A percentile compares a stretch with the other conserved stretches of the same genome.
phyloP scores from a whole-genome alignment of 2,113 vertebrate genomes.

The Psittacula cyanocephala region DNA sequence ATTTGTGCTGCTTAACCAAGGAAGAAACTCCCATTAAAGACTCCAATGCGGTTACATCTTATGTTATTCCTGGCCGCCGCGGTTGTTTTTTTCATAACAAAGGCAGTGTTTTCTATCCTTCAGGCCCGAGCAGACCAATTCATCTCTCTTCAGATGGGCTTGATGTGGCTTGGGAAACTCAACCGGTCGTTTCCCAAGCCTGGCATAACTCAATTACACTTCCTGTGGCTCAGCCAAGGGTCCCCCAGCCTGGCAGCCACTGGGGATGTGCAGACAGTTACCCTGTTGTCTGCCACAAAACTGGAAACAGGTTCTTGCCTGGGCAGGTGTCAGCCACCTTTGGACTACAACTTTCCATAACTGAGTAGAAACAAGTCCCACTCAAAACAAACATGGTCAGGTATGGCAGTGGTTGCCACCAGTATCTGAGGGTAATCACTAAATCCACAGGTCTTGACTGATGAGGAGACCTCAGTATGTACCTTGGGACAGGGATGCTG shows the following conservation, averaged over 20 bases:
- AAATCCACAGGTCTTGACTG: not conserved
- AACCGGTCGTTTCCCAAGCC: not conserved
- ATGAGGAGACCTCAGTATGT: rapidly evolving
- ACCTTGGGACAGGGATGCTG: not conserved
- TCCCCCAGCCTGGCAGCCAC: not conserved
- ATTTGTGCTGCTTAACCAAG: rapidly evolving
- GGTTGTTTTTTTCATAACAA: slow-evolving; percentile 41
- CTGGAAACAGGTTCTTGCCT: not conserved
- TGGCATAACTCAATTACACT: not conserved
- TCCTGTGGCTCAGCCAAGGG: not conserved
- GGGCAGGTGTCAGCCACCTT: not conserved
- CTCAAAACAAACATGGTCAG: not conserved
- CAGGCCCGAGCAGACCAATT: slow-evolving; percentile 12
- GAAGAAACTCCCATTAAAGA: not conserved
- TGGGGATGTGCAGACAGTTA: not conserved
- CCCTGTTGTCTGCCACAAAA: not conserved
- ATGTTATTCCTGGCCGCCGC: not conserved
- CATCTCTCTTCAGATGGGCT: slow-evolving; percentile 23
- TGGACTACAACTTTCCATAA: not conserved
- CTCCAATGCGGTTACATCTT: not conserved
- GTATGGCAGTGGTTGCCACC: not conserved
- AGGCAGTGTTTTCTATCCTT: slow-evolving; percentile 23
- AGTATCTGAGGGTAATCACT: not conserved
- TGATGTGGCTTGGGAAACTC: slow-evolving; percentile 57
- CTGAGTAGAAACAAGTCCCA: not conserved